Evolutionary conservation across 2,113 vertebrate species (phyloP), one percentile per base, ranked within the genome.

Genomic region (Noturus placidus): DNA sequence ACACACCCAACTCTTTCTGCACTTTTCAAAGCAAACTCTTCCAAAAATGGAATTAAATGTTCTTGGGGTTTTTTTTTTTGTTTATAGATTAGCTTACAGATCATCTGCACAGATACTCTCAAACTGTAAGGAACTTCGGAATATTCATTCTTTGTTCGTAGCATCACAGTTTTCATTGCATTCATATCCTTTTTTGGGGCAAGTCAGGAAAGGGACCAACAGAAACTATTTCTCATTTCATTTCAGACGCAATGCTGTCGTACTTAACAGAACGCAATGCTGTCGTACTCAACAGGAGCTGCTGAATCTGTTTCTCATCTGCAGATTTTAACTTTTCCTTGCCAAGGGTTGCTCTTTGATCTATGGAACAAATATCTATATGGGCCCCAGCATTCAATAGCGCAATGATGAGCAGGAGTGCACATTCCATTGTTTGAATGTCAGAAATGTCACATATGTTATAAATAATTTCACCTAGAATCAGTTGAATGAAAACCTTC

Each of bases 131-230:
- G 35, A 77, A 59, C 25, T 15, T 74, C 35, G 22, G 25, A 38
- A 77, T 35, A 14, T 65, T 42, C n/a, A 42, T 59, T 74, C 11
- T 30, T 46, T 63, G 42, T 33, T 54, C 11, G 38, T 4, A 27
- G 10, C 57, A 65, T 79, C 42, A 42, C 13, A 54, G 19, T 80
- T 67, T 52, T 46, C 27, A 56, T 8, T 80, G 76, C 27, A 3
- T 33, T 57, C 63, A 84, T 15, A 70, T 59, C 27, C 65, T 46
- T 82, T 61, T 87, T 74, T 72, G 80, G 57, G 57, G 79, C 54
- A 52, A 83, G 52, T 42, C 46, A n/a, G 38, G 30, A 42, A n/a
- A 82, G 2, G 14, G 63, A 25, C 42, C n/a, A 84, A 25, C 46
- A 52, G 63, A 69, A 69, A 69, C 5, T 13, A 4, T 56, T 56